Evolutionary conservation across 2,797 vertebrate species (phyloP).

Genomic region (Anabas testudineus): DNA sequence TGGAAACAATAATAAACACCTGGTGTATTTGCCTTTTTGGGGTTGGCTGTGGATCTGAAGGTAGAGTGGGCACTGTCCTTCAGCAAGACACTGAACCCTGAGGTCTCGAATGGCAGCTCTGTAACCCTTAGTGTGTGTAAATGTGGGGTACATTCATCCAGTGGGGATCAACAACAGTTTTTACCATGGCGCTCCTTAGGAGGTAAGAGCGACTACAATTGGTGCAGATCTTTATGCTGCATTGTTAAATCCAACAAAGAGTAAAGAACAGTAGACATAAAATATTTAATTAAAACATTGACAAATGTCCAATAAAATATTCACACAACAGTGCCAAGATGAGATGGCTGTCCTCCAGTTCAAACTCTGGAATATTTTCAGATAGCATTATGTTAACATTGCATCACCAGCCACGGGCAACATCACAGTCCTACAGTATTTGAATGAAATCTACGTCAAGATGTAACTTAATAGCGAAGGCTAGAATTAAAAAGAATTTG

Average conservation of each 20-base stretch:
- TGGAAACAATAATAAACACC: too few species aligned
- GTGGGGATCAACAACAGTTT: too few species aligned
- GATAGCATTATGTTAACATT: neutral
- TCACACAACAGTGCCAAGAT: conserved; percentile 1
- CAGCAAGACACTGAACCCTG: too few species aligned
- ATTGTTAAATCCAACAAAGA: neutral
- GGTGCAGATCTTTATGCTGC: neutral
- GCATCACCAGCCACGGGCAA: neutral
- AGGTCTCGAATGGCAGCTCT: too few species aligned
- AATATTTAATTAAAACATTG: conserved; percentile 1
- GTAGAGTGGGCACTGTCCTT: too few species aligned
- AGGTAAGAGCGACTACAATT: too few species aligned
- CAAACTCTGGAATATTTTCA: conserved; percentile 1
- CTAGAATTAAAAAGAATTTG: conserved; percentile 3
- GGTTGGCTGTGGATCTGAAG: too few species aligned
- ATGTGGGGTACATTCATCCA: too few species aligned
- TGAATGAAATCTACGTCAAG: neutral
- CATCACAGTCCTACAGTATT: neutral
- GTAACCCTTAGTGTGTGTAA: too few species aligned
- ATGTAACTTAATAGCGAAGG: neutral
- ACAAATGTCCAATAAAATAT: neutral
- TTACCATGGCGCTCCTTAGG: too few species aligned
- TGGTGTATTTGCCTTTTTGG: too few species aligned
- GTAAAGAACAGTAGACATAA: conserved; percentile 1
- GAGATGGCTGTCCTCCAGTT: conserved; percentile 4